Percentiles rank a stretch among this genome's conserved stretches.
phyloP scores from a whole-genome alignment of 2,888 invertebrate genomes.

The Acleris sparsana region DNA sequence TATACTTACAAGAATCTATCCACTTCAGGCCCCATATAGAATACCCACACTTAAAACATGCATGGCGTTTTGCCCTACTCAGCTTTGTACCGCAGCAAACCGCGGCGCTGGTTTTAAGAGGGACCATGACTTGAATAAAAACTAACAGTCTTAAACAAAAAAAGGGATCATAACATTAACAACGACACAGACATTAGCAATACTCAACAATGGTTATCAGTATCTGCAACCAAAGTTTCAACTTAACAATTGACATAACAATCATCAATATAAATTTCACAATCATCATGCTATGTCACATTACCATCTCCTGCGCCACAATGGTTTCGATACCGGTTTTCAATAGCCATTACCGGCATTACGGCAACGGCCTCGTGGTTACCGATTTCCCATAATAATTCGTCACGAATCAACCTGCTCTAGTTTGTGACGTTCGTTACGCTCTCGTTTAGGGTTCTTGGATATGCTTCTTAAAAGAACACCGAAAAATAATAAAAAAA shows the following conservation, averaged over 20 bases:
- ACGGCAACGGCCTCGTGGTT: constrained; percentile 32
- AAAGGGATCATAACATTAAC: no score
- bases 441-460: constrained; percentile 28
- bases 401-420: constrained; percentile 32
- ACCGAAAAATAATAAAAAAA: neutral
- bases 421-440: constrained; percentile 33
- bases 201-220: no score
- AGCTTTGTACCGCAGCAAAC: no score
- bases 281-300: constrained; percentile 4
- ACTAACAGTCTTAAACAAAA: no score
- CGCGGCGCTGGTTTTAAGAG: no score
- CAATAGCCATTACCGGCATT: constrained; percentile 31
- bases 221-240: no score
- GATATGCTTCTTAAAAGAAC: constrained; percentile 3
- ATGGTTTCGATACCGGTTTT: constrained; percentile 6
- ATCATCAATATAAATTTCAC: neutral
- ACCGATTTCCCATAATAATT: constrained; percentile 36
- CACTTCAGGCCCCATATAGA: no score
- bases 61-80: no score
- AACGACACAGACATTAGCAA: no score
- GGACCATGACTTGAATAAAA: no score
- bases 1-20: no score
- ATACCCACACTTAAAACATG: no score
- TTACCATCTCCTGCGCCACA: neutral
- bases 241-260: neutral